Evolutionary conservation across 1,140 invertebrate species (phyloP), one percentile per base, ranked within the genome.

Genomic region (Aplysia californica): DNA sequence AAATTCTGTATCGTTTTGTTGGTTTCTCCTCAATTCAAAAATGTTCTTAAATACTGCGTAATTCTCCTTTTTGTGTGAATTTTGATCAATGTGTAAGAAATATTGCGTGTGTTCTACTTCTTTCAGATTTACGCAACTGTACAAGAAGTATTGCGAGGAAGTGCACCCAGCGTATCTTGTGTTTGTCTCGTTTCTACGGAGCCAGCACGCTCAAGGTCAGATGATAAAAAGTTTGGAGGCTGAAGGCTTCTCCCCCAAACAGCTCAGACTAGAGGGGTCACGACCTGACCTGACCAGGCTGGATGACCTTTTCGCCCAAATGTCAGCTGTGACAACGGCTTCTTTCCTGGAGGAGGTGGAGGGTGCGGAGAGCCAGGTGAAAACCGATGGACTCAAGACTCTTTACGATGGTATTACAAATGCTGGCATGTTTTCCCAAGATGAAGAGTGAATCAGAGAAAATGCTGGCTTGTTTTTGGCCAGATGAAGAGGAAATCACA

Each of bases 231-330:
- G 77, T 38, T 71, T 87, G 18, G 70, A 83, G 33, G 31, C 38
- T 0, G 33, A 59, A 21, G 86, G 84, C 10, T 82, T 82, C 31
- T 75, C 84, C 41, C 84, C 85, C 3, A 56, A 86, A n/a, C 84
- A 87, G 74, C 87, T 86, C 71, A 80, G 83, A 50, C 84, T 89
- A 73, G 83, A 87, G 71, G 55, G 75, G 38, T 59, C 33, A 23
- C 82, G 86, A 4, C 88, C 88, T 38, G 88, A 89, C 80, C 77
- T 89, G 39, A 88, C 84, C 39, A 89, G 89, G 75, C 77, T 89
- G 33, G 88, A 88, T 69, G 86, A 84, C 33, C 71, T 89, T 55
- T 86, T 89, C 72, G 88, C 87, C 56, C 78, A 83, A 10, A 65
- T 88, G 72, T 85, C 85, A 0, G 58, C 84, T 29, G 84, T 82